phyloP scores from a whole-genome alignment of 2,113 vertebrate genomes.

The Leptodactylus fuscus region DNA sequence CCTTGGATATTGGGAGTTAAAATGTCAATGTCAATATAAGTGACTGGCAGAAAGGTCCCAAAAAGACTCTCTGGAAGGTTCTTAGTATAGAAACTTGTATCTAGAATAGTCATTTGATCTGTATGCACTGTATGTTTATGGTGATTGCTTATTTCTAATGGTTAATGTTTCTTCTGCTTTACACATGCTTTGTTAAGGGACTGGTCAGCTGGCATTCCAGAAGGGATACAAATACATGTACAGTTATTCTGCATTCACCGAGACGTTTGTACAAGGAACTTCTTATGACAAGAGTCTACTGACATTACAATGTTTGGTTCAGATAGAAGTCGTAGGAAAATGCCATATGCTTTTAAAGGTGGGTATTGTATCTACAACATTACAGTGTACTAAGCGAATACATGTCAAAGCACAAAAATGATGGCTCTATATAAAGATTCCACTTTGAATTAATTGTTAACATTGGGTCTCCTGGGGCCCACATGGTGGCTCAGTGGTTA shows the following conservation, averaged over 20 bases:
- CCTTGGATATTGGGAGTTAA: too few species aligned
- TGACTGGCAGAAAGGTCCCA: too few species aligned
- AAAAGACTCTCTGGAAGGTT: too few species aligned
- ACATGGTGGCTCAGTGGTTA: too few species aligned
- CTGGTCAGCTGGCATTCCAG: constrained; percentile 64
- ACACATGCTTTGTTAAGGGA: constrained; percentile 59
- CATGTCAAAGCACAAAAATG: background rate
- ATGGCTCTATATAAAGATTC: too few species aligned
- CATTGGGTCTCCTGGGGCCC: too few species aligned
- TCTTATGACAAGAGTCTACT: constrained; percentile 73
- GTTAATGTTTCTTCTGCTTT: background rate
- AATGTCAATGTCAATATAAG: too few species aligned
- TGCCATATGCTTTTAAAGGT: constrained; percentile 83
- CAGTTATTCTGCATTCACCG: constrained; percentile 75
- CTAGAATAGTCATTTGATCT: background rate
- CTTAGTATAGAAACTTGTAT: background rate
- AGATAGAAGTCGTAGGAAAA: constrained; percentile 76
- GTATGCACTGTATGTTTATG: too few species aligned
- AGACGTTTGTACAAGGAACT: constrained; percentile 72
- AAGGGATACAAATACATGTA: constrained; percentile 77
- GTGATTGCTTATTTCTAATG: too few species aligned
- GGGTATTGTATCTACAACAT: constrained; percentile 57
- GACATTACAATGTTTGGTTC: constrained; percentile 78
- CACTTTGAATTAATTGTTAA: too few species aligned
- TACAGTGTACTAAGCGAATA: background rate